Conservation (phyloP, 2,888 invertebrate species). For the Synanthedon vespiformis region DNA sequence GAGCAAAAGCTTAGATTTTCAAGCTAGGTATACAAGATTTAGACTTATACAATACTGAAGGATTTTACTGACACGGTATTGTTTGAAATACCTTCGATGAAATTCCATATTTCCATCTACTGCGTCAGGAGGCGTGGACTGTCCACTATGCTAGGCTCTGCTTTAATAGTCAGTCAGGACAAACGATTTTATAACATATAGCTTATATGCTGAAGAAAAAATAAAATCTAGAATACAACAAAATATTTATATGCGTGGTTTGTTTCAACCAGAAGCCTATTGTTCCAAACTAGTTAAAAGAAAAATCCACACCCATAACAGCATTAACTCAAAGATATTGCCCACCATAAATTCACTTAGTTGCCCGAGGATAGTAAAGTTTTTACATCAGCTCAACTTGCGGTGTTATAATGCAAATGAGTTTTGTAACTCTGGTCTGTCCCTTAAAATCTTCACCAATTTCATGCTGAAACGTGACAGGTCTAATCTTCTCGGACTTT, state of each 20-base stretch:
- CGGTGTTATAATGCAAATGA: conserved; percentile 51
- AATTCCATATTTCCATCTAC: no score
- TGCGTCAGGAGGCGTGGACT: no score
- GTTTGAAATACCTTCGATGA: no score
- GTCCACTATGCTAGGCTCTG: no score
- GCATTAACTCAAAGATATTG: conserved; percentile 41
- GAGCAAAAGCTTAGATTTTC: no score
- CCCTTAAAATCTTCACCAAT: conserved; percentile 28
- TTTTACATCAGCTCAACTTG: conserved; percentile 44
- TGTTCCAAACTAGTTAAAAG: neutral
- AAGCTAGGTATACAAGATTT: no score
- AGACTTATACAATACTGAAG: no score
- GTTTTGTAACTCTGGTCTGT: conserved; percentile 35
- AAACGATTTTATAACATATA: neutral
- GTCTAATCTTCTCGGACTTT: conserved; percentile 24
- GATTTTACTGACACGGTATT: no score
- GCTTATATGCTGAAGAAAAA: neutral
- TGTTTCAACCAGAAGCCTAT: neutral
- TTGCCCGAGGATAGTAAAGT: conserved; percentile 36
- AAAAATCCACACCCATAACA: conserved; percentile 22
- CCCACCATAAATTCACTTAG: conserved; percentile 44
- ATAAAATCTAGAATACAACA: neutral
- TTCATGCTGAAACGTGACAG: conserved; percentile 19
- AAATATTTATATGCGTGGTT: neutral
- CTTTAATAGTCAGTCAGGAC: no score